Base-by-base conservation (phyloP, 92 coral and sea anemone species). In the Paramuricea clavata region DNA sequence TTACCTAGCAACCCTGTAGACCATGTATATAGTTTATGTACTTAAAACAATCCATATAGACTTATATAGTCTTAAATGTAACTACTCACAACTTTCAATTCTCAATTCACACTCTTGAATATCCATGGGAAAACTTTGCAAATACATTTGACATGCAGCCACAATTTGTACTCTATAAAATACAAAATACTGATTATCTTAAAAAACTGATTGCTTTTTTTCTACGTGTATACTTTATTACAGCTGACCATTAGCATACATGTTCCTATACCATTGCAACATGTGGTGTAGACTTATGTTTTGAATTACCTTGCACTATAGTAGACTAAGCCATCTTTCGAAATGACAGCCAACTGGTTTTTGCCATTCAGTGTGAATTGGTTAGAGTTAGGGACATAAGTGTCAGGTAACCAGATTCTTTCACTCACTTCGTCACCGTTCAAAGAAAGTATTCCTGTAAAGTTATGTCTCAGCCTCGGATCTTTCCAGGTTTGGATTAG, bases 1-100 rank as follows among this genome's bases (percentile, higher is more conserved):
- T n/a, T n/a, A n/a, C n/a, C n/a, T n/a, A n/a, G n/a, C n/a, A n/a
- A n/a, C n/a, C n/a, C n/a, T n/a, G n/a, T n/a, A n/a, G n/a, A n/a
- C n/a, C n/a, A n/a, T n/a, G n/a, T n/a, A n/a, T n/a, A n/a, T n/a
- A n/a, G n/a, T n/a, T n/a, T n/a, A n/a, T n/a, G n/a, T n/a, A n/a
- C n/a, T n/a, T n/a, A n/a, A n/a, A n/a, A n/a, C n/a, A n/a, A n/a
- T n/a, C n/a, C n/a, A n/a, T n/a, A n/a, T n/a, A n/a, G n/a, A n/a
- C n/a, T n/a, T 39, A 10, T 39, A 39, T 4, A 39, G 19, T 42
- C 3, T 47, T 34, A 17, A 44, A 7, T 19, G 25, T 10, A 15
- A n/a, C 0, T 47, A 94, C 98, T 96, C 84, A 96, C 99, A 96
- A 83, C 99, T 94, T 60, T 96, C 99, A 22, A 95, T 69, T 32